phyloP scores from a whole-genome alignment of 2,888 invertebrate genomes.

The Callosobruchus maculatus region DNA sequence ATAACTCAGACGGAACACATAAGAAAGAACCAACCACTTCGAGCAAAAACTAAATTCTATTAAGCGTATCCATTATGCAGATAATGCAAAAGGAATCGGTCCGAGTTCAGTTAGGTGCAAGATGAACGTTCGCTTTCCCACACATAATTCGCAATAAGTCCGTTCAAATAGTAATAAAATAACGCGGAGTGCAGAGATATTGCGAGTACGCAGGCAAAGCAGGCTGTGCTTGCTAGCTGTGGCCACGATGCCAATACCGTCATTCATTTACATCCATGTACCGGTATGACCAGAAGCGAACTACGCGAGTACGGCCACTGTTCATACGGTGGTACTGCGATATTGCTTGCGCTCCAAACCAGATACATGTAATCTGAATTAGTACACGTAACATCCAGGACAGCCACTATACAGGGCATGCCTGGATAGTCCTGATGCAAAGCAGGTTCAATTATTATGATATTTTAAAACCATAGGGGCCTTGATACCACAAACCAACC shows the following conservation, averaged over 20 bases:
- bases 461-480: too few species aligned
- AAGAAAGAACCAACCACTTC: neutral
- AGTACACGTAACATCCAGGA: conserved; percentile 11
- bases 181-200: neutral
- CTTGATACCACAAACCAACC: too few species aligned
- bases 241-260: conserved; percentile 1
- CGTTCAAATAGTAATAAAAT: neutral
- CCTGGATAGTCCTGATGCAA: too few species aligned
- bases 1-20: neutral
- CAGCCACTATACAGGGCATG: neutral
- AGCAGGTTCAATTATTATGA: too few species aligned
- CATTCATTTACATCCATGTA: conserved; percentile 26
- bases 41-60: neutral
- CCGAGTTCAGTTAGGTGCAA: neutral
- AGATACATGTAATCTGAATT: conserved; percentile 25
- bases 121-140: neutral
- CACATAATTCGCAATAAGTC: neutral
- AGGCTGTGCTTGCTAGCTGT: neutral
- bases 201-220: neutral
- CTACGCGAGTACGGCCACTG: neutral
- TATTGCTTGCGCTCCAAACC: conserved; percentile 9
- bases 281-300: conserved; percentile 26
- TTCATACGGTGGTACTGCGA: neutral
- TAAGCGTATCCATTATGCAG: neutral
- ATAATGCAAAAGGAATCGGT: neutral